phyloP scores from a whole-genome alignment of 2,888 invertebrate species.

The Caenorhabditis doughertyi region DNA sequence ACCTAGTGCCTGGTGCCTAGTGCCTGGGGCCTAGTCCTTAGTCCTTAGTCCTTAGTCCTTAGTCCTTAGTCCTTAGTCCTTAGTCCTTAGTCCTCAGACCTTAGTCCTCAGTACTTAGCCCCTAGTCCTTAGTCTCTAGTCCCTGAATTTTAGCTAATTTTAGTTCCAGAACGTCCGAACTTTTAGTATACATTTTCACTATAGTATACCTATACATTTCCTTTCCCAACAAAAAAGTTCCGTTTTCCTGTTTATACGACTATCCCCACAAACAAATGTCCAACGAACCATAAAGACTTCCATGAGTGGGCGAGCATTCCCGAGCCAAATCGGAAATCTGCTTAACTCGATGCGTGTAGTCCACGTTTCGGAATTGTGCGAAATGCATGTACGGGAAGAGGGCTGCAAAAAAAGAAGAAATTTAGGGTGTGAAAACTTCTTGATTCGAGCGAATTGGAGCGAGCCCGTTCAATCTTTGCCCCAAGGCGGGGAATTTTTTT shows the following conservation, averaged over 20 bases:
- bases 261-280: not conserved
- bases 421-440: not conserved
- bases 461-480: constrained; percentile 42
- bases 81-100: too few relatives aligned
- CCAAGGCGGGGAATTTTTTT: constrained; percentile 1
- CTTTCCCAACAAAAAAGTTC: constrained; percentile 16
- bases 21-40: too few relatives aligned
- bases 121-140: too few relatives aligned
- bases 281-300: constrained; percentile 69
- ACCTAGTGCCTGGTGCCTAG: too few relatives aligned
- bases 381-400: constrained; percentile 80
- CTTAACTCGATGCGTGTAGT: constrained; percentile 66
- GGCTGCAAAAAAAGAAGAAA: constrained; percentile 69
- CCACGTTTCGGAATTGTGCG: constrained; percentile 72
- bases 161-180: not conserved
- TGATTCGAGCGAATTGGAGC: not conserved
- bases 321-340: constrained; percentile 69
- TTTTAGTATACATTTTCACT: not conserved
- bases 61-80: too few relatives aligned
- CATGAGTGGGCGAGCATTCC: constrained; percentile 69
- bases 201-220: not conserved
- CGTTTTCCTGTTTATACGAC: not conserved
- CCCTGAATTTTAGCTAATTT: too few relatives aligned
- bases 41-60: too few relatives aligned
- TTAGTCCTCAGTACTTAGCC: too few relatives aligned